phyloP scores from a whole-genome alignment of 2,888 invertebrate genomes.

The Pammene fasciana region DNA sequence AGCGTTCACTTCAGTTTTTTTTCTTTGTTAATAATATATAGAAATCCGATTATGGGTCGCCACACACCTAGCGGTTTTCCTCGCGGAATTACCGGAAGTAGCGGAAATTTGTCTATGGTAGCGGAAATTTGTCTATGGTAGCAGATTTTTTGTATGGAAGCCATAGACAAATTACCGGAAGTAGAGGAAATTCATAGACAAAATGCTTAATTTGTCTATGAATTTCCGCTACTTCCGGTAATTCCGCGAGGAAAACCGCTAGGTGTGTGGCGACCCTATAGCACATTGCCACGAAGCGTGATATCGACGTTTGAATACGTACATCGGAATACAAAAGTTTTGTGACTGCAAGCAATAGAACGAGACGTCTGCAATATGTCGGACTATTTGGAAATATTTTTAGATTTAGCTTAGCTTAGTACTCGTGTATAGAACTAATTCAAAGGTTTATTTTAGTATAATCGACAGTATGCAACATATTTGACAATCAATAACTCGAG shows the following conservation, averaged over 20 bases:
- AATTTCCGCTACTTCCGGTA: no score
- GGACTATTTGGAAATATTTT: slow-evolving; percentile 83
- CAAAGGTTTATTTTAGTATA: slow-evolving; percentile 58
- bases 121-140: no score
- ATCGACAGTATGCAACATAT: slow-evolving; percentile 72
- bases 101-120: no score
- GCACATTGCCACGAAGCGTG: slow-evolving; percentile 56
- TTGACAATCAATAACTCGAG: slow-evolving; percentile 66
- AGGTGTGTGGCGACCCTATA: no score
- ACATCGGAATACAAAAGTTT: slow-evolving; percentile 65
- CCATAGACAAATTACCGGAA: no score
- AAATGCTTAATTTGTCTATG: no score
- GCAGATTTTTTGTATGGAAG: no score
- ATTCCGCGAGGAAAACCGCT: no score
- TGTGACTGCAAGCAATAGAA: slow-evolving; percentile 66
- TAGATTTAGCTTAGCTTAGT: slow-evolving; percentile 68
- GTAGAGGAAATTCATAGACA: no score
- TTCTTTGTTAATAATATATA: slow-evolving; percentile 49
- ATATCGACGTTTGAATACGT: slow-evolving; percentile 60
- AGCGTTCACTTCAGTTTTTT: slow-evolving; percentile 45
- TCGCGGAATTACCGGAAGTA: no score
- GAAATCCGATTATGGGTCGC: slow-evolving; percentile 53
- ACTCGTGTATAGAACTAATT: slow-evolving; percentile 60
- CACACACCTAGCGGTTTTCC: no score
- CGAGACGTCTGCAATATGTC: slow-evolving; percentile 83